Evolutionary conservation across 2,888 invertebrate genomes (phyloP).

Genomic region (Clepsis dumicolana): DNA sequence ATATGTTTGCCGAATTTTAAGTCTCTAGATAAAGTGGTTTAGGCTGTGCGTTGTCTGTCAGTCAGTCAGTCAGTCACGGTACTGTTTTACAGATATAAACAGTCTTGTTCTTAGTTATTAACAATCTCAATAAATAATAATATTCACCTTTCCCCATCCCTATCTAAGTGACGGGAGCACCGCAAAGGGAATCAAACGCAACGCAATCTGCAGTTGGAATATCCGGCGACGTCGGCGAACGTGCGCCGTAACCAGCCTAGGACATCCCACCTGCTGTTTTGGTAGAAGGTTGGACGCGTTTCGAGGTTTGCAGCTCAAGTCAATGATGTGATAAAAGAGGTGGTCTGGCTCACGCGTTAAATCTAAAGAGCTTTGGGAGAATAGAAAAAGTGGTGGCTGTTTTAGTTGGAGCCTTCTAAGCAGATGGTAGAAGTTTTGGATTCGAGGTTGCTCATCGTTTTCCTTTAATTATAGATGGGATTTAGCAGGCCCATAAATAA

Average conservation of each 20-base stretch:
- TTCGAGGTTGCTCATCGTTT: too few relatives aligned
- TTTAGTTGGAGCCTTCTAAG: background rate
- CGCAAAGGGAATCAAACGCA: slow-evolving; percentile 58
- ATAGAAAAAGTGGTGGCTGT: too few relatives aligned
- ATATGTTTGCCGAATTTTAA: too few relatives aligned
- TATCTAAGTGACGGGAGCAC: slow-evolving; percentile 49
- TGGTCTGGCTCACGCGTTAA: background rate
- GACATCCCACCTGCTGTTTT: background rate
- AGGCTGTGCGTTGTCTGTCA: too few relatives aligned
- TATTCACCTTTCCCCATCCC: slow-evolving; percentile 18
- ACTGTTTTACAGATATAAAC: too few relatives aligned
- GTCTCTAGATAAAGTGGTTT: too few relatives aligned
- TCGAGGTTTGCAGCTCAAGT: background rate
- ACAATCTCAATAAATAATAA: background rate
- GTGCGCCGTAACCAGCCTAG: slow-evolving; percentile 1
- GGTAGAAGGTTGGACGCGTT: background rate
- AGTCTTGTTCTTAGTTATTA: too few relatives aligned
- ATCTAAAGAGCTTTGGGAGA: background rate
- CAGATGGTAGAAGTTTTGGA: too few relatives aligned
- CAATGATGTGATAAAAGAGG: background rate
- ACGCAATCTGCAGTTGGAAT: slow-evolving; percentile 52
- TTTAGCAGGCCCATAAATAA: too few relatives aligned
- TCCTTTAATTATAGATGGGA: too few relatives aligned
- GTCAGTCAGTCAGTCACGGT: too few relatives aligned
- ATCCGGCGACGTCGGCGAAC: slow-evolving; percentile 14